These are phyloP conservation scores for Nothura maculosa DNA, from an alignment of 2,797 vertebrate genomes.

Conservation along the genomic window DNA sequence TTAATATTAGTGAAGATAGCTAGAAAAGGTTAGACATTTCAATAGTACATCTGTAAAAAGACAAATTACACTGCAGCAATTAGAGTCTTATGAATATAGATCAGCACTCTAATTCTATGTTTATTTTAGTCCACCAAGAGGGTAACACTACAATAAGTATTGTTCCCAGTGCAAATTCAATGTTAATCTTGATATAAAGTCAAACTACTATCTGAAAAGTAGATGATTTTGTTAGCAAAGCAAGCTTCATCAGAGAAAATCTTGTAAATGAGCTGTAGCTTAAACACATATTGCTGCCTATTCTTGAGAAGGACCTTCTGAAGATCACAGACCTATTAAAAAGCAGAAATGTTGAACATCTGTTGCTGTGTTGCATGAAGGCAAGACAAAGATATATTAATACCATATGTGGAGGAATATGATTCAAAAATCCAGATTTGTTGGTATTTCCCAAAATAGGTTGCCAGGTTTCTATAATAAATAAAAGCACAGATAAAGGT, in stretches of 20 bases:
- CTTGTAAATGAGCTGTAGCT: slow-evolving; percentile 72
- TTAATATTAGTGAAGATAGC: slow-evolving; percentile 47
- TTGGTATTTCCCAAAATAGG: slow-evolving; percentile 75
- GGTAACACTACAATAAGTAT: not conserved
- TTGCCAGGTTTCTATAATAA: slow-evolving; percentile 68
- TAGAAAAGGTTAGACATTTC: slow-evolving; percentile 31
- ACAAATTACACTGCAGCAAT: slow-evolving; percentile 62
- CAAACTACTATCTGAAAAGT: slow-evolving; percentile 48
- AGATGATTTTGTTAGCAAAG: slow-evolving; percentile 69
- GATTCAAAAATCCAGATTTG: slow-evolving; percentile 74
- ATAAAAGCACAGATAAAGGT: slow-evolving; percentile 72
- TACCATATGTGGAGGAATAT: slow-evolving; percentile 75
- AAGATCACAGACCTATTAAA: slow-evolving; percentile 79
- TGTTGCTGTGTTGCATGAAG: slow-evolving; percentile 78
- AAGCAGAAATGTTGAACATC: slow-evolving; percentile 79
- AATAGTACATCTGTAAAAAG: slow-evolving; percentile 67
- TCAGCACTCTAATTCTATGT: slow-evolving; percentile 54
- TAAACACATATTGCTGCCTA: slow-evolving; percentile 71
- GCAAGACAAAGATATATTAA: slow-evolving; percentile 78
- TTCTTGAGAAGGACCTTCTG: slow-evolving; percentile 61
- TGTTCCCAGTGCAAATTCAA: not conserved
- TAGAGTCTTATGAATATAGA: slow-evolving; percentile 56
- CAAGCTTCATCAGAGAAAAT: slow-evolving; percentile 63
- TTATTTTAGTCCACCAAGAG: slow-evolving; percentile 61
- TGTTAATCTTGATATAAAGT: slow-evolving; percentile 37